Percentiles rank a stretch among this genome's conserved stretches.
Evolutionary conservation across 2,797 vertebrate genomes (phyloP).

Genomic region (Zalophus californianus): DNA sequence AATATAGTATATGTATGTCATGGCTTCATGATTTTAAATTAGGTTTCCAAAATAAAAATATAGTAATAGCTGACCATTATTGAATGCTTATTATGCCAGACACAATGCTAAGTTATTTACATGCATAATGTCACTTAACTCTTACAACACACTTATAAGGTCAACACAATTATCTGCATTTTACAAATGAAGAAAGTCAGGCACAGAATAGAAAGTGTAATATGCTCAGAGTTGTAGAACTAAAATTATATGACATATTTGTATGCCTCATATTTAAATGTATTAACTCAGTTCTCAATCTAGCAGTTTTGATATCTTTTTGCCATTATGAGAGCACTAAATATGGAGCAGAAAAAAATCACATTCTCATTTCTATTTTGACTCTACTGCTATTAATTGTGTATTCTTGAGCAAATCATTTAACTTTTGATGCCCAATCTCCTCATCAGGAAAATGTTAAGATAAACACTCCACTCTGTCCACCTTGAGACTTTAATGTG

Average conservation of each 20-base stretch:
- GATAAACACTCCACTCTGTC: not conserved
- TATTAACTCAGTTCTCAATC: slow-evolving; percentile 21
- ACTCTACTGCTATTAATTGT: not conserved
- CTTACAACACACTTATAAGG: not conserved
- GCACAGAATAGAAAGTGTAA: not conserved
- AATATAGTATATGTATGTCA: not conserved
- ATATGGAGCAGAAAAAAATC: not conserved
- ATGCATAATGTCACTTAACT: not conserved
- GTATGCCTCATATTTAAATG: not conserved
- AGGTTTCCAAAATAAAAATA: not conserved
- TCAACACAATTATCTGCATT: not conserved
- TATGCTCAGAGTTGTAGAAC: not conserved
- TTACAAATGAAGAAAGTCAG: not conserved
- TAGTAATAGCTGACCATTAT: not conserved
- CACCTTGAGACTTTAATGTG: not conserved
- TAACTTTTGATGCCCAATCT: not conserved
- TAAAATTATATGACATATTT: not conserved
- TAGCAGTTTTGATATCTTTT: not conserved
- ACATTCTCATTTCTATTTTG: not conserved
- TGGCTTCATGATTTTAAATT: not conserved
- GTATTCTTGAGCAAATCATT: not conserved
- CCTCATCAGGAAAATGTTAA: not conserved
- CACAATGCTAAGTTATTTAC: not conserved
- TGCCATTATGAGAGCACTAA: not conserved
- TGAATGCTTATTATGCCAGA: not conserved